These are phyloP conservation scores for Caenorhabditis tropicalis DNA, from an alignment of 1,140 invertebrate genomes.

Conservation along the genomic window DNA sequence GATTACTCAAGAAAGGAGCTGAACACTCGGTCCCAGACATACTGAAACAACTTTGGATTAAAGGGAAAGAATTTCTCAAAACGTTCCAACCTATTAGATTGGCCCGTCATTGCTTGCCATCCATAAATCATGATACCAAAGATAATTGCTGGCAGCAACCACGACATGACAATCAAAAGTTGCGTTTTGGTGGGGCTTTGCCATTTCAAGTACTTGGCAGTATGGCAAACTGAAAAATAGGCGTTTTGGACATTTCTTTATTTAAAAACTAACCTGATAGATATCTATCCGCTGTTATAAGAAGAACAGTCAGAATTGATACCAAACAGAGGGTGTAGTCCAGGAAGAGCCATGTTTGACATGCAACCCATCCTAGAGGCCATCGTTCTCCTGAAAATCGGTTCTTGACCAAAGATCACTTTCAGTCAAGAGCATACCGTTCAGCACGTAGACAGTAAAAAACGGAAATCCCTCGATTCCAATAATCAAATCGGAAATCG, in stretches of 20 bases:
- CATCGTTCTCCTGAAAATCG: conserved; percentile 90
- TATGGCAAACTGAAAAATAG: conserved; percentile 77
- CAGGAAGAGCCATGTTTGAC: conserved; percentile 96
- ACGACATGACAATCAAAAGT: conserved; percentile 68
- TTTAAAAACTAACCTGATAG: conserved; percentile 44
- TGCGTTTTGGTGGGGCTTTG: conserved; percentile 68
- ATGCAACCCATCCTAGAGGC: conserved; percentile 92
- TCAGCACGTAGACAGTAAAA: conserved; percentile 76
- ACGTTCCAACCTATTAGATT: conserved; percentile 15
- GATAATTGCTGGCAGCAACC: conserved; percentile 67
- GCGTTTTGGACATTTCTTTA: neutral
- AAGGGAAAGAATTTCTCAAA: neutral
- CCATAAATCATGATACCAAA: conserved; percentile 72
- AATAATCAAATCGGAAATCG: conserved; percentile 96
- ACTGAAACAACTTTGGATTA: conserved; percentile 34
- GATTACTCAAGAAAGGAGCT: conserved; percentile 70
- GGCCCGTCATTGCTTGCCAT: conserved; percentile 66
- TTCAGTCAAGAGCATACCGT: conserved; percentile 57
- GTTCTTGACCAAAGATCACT: neutral
- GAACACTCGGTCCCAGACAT: conserved; percentile 68
- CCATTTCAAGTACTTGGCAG: conserved; percentile 71
- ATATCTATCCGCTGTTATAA: conserved; percentile 90
- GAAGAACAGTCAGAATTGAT: conserved; percentile 96
- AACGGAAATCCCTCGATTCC: conserved; percentile 80
- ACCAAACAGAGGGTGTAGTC: conserved; percentile 99